phyloP scores from a whole-genome alignment of 2,113 vertebrate genomes.

The Elephas maximus region DNA sequence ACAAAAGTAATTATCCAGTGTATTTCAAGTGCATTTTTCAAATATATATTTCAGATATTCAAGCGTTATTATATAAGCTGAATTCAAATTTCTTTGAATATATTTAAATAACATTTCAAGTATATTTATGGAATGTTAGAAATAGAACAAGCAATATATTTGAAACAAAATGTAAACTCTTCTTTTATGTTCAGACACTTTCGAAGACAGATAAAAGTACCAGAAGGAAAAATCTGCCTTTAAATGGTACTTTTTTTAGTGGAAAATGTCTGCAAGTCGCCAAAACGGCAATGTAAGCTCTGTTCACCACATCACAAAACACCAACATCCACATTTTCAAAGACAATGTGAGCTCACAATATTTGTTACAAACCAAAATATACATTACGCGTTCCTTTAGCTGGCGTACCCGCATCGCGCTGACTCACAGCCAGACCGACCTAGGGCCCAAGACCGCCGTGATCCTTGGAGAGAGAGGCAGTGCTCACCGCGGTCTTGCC shows the following conservation, averaged over 20 bases:
- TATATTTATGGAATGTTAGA: conserved; percentile 99
- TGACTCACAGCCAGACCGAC: conserved; percentile 85
- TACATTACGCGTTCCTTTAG: conserved; percentile 90
- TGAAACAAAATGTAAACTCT: conserved; percentile 98
- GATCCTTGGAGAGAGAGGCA: conserved; percentile 84
- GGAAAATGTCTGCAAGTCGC: conserved; percentile 92
- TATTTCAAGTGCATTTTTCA: conserved; percentile 99
- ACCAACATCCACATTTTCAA: conserved; percentile 98
- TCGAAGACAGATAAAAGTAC: conserved; percentile 93
- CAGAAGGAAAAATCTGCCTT: conserved; percentile 93
- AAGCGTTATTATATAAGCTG: conserved; percentile 96
- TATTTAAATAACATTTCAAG: conserved; percentile 99
- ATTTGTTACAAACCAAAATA: conserved; percentile 97
- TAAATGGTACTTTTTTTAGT: conserved; percentile 91
- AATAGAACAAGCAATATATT: conserved; percentile 96
- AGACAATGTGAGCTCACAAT: conserved; percentile 97
- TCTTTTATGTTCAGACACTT: conserved; percentile 92
- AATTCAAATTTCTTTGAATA: conserved; percentile 95
- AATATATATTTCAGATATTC: conserved; percentile 98
- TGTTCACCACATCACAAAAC: conserved; percentile 98
- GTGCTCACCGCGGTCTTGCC: conserved; percentile 72
- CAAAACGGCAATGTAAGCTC: conserved; percentile 92
- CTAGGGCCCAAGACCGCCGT: conserved; percentile 80
- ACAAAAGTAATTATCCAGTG: conserved; percentile 99
- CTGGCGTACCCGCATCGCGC: conserved; percentile 87